Evolutionary conservation across 1,140 invertebrate species (phyloP), one percentile per base, ranked within the genome.

Genomic region (Papilio machaon): DNA sequence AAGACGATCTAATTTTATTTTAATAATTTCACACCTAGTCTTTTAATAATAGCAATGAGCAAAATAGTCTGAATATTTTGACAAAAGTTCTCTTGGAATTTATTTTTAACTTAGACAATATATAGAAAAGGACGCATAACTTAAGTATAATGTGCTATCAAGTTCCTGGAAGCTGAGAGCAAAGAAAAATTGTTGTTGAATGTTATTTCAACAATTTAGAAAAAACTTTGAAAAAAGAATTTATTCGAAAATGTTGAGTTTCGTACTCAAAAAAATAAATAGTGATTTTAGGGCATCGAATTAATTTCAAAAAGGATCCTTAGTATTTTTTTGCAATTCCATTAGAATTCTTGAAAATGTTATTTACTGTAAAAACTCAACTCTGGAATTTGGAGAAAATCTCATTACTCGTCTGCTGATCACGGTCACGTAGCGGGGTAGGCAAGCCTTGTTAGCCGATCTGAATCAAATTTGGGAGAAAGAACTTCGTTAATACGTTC

Each of bases 401-500:
- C 75, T 77, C 75, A 58, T 77, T 77, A 77, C 75, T 35, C 49
- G 47, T 77, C 49, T 30, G 75, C 75, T 77, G 75, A 77, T 77
- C 75, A 54, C 52, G 49, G 75, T 77, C 75, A 77, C 75, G 75
- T 77, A 77, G 49, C 52, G 30, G 49, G 15, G 49, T n/a, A 77
- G 49, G 54, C 23, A 77, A 49, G 75, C 75, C 75, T 64, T 79
- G 76, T 79, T 79, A 79, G 76, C 9, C 76, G 58, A 79, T 60
- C 76, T 43, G 76, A 64, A 79, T 79, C 76, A 79, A 79, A 60
- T 79, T 79, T 79, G 35, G 75, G 52, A 79, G 58, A 38, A 60
- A 60, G 75, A 79, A 79, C 76, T 79, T 64, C 35, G 76, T 60
- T 79, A 60, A 79, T 79, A 64, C 19, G 76, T 79, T 58, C 23